Evolutionary conservation across 37 sponge, comb jelly and placozoan species (phyloP), one percentile per base, ranked within the genome.

Genomic region (Spongilla lacustris): DNA sequence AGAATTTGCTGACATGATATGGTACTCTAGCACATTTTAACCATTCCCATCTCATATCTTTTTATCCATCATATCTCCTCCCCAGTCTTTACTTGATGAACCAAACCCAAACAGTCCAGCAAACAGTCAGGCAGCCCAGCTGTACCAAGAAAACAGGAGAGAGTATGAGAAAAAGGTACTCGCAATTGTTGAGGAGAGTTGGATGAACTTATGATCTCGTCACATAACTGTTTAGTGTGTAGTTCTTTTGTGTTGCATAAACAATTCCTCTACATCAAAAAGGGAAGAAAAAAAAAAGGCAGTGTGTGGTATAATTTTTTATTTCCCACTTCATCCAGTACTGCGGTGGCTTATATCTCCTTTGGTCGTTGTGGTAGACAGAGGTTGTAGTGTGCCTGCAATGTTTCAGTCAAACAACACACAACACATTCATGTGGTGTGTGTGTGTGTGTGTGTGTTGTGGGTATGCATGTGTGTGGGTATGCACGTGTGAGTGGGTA

Each of bases 21-120:
- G 38, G 0, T 38, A 12, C 33, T 11, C 17, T 34, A 36, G 9
- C 76, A 2, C 35, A 12, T 6, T 21, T 33, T 29, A 5, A 5
- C 76, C 33, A 29, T 33, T 13, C 29, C 35, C 76, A n/a, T n/a
- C n/a, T n/a, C n/a, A n/a, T n/a, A n/a, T 75, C 2, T 13, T 26
- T 75, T 2, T 21, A 12, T 75, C 29, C 35, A 24, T 13, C 29
- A 8, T 37, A 29, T 24, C 36, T 31, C 37, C 36, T 77, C 35
- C 86, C 23, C 81, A 99, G 96, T 94, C 94, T 66, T 85, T 99
- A 34, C 67, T 99, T 38, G 99, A 99, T 79, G 99, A 99, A 79
- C 99, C 99, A 66, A 99, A 99, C 80, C 99, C 99, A n/a, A 99
- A 99, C 89, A 99, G 99, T 87, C 99, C 99, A 24, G 99, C 99